A percentile compares a stretch with the other conserved stretches of the same genome.
Conservation (phyloP, 2,888 invertebrate species). For the Epinotia nisella region DNA sequence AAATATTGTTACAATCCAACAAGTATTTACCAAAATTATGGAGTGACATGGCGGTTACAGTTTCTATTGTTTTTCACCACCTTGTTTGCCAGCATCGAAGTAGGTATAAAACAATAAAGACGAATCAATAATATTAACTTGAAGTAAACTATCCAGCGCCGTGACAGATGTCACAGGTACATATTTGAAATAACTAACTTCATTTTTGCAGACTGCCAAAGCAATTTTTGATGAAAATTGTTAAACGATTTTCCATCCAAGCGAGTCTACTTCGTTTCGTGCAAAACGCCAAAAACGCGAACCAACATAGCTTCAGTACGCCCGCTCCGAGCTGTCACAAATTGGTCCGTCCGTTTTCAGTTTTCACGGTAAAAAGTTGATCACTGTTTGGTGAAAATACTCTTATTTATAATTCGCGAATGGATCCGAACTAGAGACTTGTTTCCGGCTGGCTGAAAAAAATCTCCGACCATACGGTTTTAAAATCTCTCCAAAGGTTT, state of each 20-base stretch:
- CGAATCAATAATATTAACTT: too few relatives aligned
- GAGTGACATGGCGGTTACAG: too few relatives aligned
- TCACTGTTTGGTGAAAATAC: constrained; percentile 31
- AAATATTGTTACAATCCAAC: too few relatives aligned
- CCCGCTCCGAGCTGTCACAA: constrained; percentile 34
- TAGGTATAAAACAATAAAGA: too few relatives aligned
- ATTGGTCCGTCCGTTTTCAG: constrained; percentile 29
- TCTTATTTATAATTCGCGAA: constrained; percentile 8
- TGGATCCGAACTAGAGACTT: not conserved
- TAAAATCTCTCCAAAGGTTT: not conserved
- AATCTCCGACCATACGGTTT: not conserved
- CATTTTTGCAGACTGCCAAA: constrained; percentile 15
- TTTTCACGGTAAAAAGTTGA: constrained; percentile 33
- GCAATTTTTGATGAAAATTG: constrained; percentile 41
- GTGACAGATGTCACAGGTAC: not conserved
- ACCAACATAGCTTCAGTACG: constrained; percentile 17
- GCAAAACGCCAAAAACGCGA: constrained; percentile 36
- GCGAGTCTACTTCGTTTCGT: constrained; percentile 32
- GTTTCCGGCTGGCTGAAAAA: not conserved
- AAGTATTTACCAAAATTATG: too few relatives aligned
- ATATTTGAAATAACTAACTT: constrained; percentile 14
- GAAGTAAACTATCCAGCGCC: too few relatives aligned
- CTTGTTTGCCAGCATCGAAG: too few relatives aligned
- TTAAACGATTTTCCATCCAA: constrained; percentile 39
- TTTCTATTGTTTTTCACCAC: too few relatives aligned